A percentile compares a stretch with the other conserved stretches of the same genome.
phyloP scores from a whole-genome alignment of 1,140 invertebrate genomes.

The Bombus confusus region DNA sequence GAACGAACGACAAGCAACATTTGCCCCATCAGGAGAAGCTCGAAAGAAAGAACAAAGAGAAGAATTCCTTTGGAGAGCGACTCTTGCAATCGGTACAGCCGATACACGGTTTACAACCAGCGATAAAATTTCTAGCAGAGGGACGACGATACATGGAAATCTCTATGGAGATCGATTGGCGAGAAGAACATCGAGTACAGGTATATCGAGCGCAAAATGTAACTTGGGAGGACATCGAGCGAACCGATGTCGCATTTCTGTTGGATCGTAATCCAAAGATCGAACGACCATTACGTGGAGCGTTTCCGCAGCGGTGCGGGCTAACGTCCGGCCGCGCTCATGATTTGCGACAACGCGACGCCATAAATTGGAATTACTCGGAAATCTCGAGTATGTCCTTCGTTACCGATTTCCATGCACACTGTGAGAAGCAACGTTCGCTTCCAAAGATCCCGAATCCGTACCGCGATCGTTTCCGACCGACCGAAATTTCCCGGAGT shows the following conservation, averaged over 20 bases:
- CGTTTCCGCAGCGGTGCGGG: background rate
- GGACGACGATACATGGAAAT: background rate
- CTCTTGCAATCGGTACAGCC: background rate
- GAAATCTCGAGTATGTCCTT: conserved; percentile 1
- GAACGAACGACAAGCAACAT: background rate
- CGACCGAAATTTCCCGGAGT: too few species aligned
- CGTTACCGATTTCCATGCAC: background rate
- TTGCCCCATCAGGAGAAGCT: background rate
- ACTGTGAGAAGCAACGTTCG: too few species aligned
- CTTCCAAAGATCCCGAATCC: background rate
- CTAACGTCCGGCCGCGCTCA: conserved; percentile 31
- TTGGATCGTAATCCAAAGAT: conserved; percentile 9
- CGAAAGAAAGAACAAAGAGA: background rate
- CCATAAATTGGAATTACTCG: conserved; percentile 72
- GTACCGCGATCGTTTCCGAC: background rate
- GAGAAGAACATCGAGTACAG: background rate
- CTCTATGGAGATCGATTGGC: background rate
- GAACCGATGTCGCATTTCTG: background rate
- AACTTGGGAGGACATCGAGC: background rate
- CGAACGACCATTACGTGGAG: background rate
- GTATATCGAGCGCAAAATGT: background rate
- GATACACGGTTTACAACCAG: background rate
- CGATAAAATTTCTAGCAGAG: background rate
- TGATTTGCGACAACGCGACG: conserved; percentile 66
- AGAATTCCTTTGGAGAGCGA: background rate